Evolutionary conservation across 1,140 invertebrate genomes (phyloP), one percentile per base, ranked within the genome.

Genomic region (Drosophila kohkoa): DNA sequence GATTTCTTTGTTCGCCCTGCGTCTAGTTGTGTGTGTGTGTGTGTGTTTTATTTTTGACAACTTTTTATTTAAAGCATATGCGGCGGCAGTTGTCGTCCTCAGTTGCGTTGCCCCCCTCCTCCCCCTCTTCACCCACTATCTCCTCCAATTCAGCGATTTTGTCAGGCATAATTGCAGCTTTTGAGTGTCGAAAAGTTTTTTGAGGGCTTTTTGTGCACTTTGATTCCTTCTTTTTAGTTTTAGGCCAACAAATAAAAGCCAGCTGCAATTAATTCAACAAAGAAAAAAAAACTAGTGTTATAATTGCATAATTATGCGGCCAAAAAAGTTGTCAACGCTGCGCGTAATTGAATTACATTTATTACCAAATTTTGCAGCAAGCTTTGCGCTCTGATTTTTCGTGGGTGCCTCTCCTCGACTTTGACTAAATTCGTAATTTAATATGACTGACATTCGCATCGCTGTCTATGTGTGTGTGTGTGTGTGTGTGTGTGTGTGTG

Each of bases 301-400:
- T 81, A 86, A 86, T 82, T 86, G 79, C 66, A 86, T 86, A 83
- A 79, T 82, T 82, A 78, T 71, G 51, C 4, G 20, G 20, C 30
- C 43, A 25, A 32, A 55, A 63, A 75, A 70, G 41, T 69, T 70
- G 58, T 35, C 43, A 38, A 30, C 13, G 2, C 66, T 63, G 30
- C 30, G 30, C 30, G 28, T 82, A 83, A 83, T 83, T 83, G 81
- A 83, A 82, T 83, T 83, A 85, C 51, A 75, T 75, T 83, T 85
- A 81, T 81, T 72, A 68, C 48, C 62, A 62, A 75, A 62, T 57
- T 43, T 48, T n/a, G 28, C 52, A 43, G 30, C 41, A 25, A 25
- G 20, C 4, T 59, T 63, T 3, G 11, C 3, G 41, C 41, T 16
- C 0, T 66, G 54, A 45, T 49, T 28, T 65, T 41, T 49, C 20